A percentile compares a stretch with the other conserved stretches of the same genome.
Evolutionary conservation across 2,888 invertebrate genomes (phyloP).

Genomic region (Dasypogon diadema): DNA sequence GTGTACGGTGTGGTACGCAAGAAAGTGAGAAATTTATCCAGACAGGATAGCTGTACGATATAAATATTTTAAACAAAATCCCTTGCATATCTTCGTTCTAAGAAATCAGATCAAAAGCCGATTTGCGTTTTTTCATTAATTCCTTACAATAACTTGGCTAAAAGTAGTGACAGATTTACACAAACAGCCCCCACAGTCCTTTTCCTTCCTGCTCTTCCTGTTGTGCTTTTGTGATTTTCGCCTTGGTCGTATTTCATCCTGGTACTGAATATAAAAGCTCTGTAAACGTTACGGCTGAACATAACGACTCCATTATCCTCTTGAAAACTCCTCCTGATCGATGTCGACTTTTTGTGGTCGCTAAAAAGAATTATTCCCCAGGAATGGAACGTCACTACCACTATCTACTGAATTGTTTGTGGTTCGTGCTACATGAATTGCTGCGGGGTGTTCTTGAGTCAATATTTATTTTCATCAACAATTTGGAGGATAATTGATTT

Average conservation of each 20-base stretch:
- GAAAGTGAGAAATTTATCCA: too few relatives aligned
- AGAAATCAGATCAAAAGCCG: too few relatives aligned
- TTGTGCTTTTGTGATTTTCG: not conserved
- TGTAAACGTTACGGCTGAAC: slow-evolving; percentile 8
- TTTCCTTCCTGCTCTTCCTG: not conserved
- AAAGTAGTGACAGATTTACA: not conserved
- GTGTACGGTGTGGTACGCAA: too few relatives aligned
- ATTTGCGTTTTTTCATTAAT: not conserved
- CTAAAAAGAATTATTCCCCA: slow-evolving; percentile 13
- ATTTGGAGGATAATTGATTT: not conserved
- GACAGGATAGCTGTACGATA: too few relatives aligned
- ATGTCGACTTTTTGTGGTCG: slow-evolving; percentile 2
- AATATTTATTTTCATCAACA: not conserved
- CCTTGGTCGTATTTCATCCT: slow-evolving; percentile 1
- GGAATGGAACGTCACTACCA: not conserved
- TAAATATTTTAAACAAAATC: too few relatives aligned
- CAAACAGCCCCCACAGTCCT: not conserved
- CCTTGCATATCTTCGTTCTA: too few relatives aligned
- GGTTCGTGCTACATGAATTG: not conserved
- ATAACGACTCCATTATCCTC: slow-evolving; percentile 16
- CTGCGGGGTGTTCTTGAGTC: not conserved
- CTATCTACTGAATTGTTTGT: not conserved
- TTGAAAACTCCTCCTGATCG: slow-evolving; percentile 18
- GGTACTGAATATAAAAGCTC: slow-evolving; percentile 1
- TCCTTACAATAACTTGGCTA: not conserved